Base-by-base conservation (phyloP, 2,113 vertebrate genomes). In the Strigops habroptila region DNA sequence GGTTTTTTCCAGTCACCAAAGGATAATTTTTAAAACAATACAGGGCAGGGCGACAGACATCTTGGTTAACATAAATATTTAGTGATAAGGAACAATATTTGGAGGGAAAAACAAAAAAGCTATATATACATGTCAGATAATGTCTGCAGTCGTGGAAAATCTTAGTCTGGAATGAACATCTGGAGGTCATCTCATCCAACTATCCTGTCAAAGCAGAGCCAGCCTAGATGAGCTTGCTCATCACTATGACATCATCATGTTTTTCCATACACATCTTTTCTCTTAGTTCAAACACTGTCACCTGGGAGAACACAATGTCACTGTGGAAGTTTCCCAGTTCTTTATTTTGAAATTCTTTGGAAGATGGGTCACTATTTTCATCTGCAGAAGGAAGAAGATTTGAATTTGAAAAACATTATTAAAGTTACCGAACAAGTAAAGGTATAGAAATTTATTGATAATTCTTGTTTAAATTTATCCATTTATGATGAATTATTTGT, bases 321-420 rank as follows among this genome's bases (percentile, higher is more conserved):
- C 12, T 24, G 31, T 49, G n/a, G 53, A 93, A 90, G n/a, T 41
- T 90, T 91, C 30, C 31, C 48, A 80, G 67, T 49, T 80, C 78
- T 90, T 88, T 75, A 62, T 82, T 95, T 81, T 57, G 14, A 88
- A 78, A 78, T 75, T 88, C 39, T 86, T 88, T 62, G 65, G 77
- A 82, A 81, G 35, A 37, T 3, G 19, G 18, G 48, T 87, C 77
- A 48, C 53, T 84, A 13, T 73, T 74, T 90, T 78, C 59, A 30
- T 49, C 19, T 62, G 41, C 35, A 79, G 35, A 48, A 69, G 28
- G 44, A 93, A 59, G 18, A 44, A 18, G 6, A 43, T 35, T 39
- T 64, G 12, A 70, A 55, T 70, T 60, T 75, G 30, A 55, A 41
- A 92, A 91, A 60, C 23, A 10, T 69, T 52, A 33, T 81, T 86